Evolutionary conservation across 2,888 invertebrate genomes (phyloP), one percentile per base, ranked within the genome.

Genomic region (Tinea pellionella): DNA sequence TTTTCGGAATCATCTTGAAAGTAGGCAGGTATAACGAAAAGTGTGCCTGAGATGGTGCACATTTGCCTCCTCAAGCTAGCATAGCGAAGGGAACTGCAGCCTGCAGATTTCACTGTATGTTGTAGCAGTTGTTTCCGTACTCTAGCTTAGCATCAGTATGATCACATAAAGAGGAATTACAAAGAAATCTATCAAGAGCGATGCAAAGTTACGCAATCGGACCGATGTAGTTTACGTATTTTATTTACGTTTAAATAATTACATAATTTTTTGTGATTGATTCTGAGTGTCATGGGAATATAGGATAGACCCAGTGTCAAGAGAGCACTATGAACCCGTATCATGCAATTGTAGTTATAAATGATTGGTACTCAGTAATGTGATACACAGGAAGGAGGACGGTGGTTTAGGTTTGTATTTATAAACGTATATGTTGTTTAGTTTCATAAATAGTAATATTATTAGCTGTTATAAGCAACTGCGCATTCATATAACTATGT

Each of bases 291-390:
- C 53, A 53, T 24, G 53, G 13, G 53, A 24, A 53, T 24, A 47
- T 4, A 47, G 3, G 12, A 13, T 4, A 24, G 19, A 11, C 7
- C 4, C 19, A 15, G 19, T 18, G 51, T 15, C 51, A 51, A 6
- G 51, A 51, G 51, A 18, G 51, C 51, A 16, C 53, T 53, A 24
- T 53, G 53, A 53, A 53, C 53, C 53, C 53, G 53, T 24, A 53
- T 53, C 53, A 53, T 53, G 8, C 47, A 47, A 47, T 47, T n/a
- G 13, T 42, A n/a, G 8, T 6, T 42, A 9, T 42, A 6, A n/a
- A 42, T 30, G 9, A 30, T 9, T 37, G 2, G 24, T 37, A 9
- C 37, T 6, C 37, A 37, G 30, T 30, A 37, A 37, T 37, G 9
- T 9, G 9, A 37, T 37, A 37, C 37, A 37, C 37, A 37, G 37